Evolutionary conservation across 1,140 invertebrate genomes (phyloP), one percentile per base, ranked within the genome.

Genomic region (Chironomus tepperi): DNA sequence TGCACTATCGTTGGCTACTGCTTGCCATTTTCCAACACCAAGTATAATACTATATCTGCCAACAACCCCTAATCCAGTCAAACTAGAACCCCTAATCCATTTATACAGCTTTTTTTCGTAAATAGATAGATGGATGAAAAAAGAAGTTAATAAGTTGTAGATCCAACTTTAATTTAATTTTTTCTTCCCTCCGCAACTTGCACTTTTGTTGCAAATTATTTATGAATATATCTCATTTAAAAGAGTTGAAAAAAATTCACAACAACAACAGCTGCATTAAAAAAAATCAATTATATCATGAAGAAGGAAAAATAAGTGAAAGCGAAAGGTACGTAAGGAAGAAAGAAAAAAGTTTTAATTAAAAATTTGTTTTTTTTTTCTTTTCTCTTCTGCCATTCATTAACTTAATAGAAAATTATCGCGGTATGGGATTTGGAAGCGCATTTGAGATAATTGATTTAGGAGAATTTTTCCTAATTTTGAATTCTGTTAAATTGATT

Each of bases 291-390:
- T 57, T 57, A 57, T 57, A n/a, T 57, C n/a, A 57, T n/a, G 47
- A 57, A 57, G 47, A 5, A 57, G 12, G 47, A 3, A 57, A 57
- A 57, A 57, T 57, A n/a, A 57, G 47, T 10, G 43, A 47, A 47
- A 10, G 43, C 8, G 43, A 47, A 15, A 57, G 12, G 47, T 34
- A 34, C 24, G 47, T 47, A n/a, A n/a, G n/a, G n/a, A n/a, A n/a
- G 47, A 57, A 57, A n/a, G 47, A 57, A 57, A 57, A 57, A 57
- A 57, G 47, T 57, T 57, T 57, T 57, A 57, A 57, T 57, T 57
- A 57, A 57, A 57, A 57, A 57, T 15, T 57, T 57, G 12, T 12
- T 57, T 57, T 57, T 57, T 57, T 57, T 15, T 47, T 47, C n/a
- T 3, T 57, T 15, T 47, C 8, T 12, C n/a, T 57, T 57, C 10